Conservation (phyloP, 1,140 invertebrate genomes). For the Drosophila littoralis region DNA sequence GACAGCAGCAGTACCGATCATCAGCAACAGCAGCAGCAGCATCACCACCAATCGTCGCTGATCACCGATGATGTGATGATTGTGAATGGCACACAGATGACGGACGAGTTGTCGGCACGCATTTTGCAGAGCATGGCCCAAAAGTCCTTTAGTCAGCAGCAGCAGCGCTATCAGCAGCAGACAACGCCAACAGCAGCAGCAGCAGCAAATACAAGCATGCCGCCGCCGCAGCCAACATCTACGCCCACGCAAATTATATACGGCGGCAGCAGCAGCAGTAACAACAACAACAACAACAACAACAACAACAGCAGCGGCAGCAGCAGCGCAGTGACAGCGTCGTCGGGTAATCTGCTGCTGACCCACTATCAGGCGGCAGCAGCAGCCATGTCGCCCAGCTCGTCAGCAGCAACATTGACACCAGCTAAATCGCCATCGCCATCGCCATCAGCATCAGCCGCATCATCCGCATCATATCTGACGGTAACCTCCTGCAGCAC, state of each 20-base stretch:
- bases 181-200: conserved; percentile 51
- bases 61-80: conserved; percentile 79
- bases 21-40: conserved; percentile 31
- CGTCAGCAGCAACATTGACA: conserved; percentile 11
- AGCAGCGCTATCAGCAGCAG: conserved; percentile 83
- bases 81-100: conserved; percentile 84
- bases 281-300: conserved; percentile 29
- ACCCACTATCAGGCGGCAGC: conserved; percentile 56
- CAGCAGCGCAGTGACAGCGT: not conserved
- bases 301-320: conserved; percentile 28
- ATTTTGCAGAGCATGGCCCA: conserved; percentile 83
- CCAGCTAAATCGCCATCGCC: conserved; percentile 29
- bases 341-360: conserved; percentile 53
- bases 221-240: conserved; percentile 61
- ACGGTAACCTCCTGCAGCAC: conserved; percentile 53
- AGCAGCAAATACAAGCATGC: conserved; percentile 64
- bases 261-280: conserved; percentile 21
- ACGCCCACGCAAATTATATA: conserved; percentile 66
- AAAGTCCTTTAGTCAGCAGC: conserved; percentile 80
- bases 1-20: conserved; percentile 49
- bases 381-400: conserved; percentile 34
- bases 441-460: conserved; percentile 33
- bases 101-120: conserved; percentile 78
- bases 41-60: conserved; percentile 53
- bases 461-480: conserved; percentile 19